These are phyloP conservation scores for Calcarius lapponicus DNA, from an alignment of 2,797 vertebrate genomes.

Conservation along the genomic window DNA sequence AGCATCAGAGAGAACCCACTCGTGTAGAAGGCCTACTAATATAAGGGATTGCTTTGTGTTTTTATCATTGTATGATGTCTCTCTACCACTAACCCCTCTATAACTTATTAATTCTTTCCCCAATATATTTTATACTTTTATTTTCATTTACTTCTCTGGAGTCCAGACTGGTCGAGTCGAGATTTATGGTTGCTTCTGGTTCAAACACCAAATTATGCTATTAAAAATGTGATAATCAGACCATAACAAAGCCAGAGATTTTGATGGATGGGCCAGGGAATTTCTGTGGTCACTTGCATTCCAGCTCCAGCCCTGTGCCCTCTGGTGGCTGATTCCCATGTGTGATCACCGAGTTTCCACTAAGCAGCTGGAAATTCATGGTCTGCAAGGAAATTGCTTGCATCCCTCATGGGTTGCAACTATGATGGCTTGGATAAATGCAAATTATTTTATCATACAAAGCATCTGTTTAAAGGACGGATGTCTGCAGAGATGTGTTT, in stretches of 20 bases:
- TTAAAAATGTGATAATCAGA: neutral
- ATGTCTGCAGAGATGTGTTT: neutral
- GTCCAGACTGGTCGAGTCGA: neutral
- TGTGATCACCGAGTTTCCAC: accelerated
- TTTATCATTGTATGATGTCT: neutral
- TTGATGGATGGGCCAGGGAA: neutral
- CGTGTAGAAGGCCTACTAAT: neutral
- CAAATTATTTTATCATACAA: neutral
- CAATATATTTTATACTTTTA: neutral
- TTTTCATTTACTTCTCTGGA: neutral
- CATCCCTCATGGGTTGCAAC: neutral
- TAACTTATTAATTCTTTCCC: neutral
- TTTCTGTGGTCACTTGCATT: accelerated
- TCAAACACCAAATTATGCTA: neutral
- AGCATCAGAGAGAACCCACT: neutral
- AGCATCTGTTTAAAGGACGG: neutral
- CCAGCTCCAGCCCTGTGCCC: neutral
- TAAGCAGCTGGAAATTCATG: accelerated
- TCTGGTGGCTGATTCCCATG: neutral
- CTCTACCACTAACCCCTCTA: neutral
- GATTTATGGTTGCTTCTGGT: neutral
- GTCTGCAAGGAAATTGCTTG: neutral
- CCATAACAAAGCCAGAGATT: neutral
- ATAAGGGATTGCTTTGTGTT: neutral
- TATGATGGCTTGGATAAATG: neutral